These are phyloP conservation scores for Mycogona germanica DNA, from an alignment of 2,888 invertebrate genomes.

Conservation along the genomic window DNA sequence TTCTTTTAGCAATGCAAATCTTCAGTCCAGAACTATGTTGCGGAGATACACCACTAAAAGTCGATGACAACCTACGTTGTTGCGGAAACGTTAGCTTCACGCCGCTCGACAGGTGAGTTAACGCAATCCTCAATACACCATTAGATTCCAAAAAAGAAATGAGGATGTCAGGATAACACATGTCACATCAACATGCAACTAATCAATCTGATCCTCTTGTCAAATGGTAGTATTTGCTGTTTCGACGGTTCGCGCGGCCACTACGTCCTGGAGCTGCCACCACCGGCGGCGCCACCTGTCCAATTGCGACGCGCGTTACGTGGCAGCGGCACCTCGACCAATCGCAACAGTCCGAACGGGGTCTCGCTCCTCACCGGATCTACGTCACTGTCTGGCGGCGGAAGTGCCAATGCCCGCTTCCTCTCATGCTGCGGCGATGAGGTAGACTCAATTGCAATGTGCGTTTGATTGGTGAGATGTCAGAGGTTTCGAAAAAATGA, in stretches of 20 bases:
- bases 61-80: background rate
- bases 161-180: too few relatives aligned
- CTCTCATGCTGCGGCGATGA: conserved; percentile 12
- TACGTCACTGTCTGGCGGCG: background rate
- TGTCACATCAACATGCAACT: too few relatives aligned
- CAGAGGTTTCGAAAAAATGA: too few relatives aligned
- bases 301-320: background rate
- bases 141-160: too few relatives aligned
- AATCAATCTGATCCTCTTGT: too few relatives aligned
- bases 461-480: too few relatives aligned
- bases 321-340: background rate
- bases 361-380: background rate
- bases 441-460: too few relatives aligned
- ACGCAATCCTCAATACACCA: too few relatives aligned
- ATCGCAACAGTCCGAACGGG: background rate
- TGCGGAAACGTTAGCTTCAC: conserved; percentile 11
- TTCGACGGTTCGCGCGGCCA: conserved; percentile 6
- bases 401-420: background rate
- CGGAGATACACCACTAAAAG: conserved; percentile 1
- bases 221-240: conserved; percentile 15
- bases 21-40: conserved; percentile 15
- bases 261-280: conserved; percentile 4
- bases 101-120: background rate
- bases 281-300: background rate
- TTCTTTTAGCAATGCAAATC: background rate